A percentile compares a stretch with the other conserved stretches of the same genome.
Conservation (phyloP, 92 coral and sea anemone species). For the Parazoanthus darwini region DNA sequence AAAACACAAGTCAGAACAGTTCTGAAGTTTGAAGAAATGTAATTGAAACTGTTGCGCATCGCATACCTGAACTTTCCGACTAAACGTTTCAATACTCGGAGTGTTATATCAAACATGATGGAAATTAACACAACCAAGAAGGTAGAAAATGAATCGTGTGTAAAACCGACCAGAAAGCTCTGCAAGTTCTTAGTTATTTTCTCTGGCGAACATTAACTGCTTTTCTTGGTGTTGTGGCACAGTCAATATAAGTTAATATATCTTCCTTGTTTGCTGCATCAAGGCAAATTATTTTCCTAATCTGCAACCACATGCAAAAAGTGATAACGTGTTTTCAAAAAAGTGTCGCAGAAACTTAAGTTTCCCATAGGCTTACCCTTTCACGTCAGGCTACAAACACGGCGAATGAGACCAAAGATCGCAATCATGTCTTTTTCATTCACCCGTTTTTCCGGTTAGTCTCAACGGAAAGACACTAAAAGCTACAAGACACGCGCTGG, state of each 20-base stretch:
- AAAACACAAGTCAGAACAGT: background rate
- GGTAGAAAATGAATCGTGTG: background rate
- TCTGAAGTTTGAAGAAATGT: background rate
- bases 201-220: background rate
- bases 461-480: background rate
- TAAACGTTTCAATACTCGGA: too few species aligned
- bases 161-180: background rate
- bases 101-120: background rate
- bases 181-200: background rate
- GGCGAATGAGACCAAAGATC: background rate
- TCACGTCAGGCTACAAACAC: background rate
- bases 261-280: background rate
- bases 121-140: background rate
- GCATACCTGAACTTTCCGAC: background rate
- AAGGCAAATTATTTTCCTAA: background rate
- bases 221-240: background rate
- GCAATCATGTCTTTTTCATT: background rate
- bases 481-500: too few species aligned
- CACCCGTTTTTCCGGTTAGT: conserved; percentile 31
- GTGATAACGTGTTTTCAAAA: background rate
- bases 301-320: background rate
- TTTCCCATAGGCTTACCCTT: background rate
- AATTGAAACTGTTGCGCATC: background rate
- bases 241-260: background rate
- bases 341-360: background rate